These are phyloP conservation scores for Neodiprion pinetum DNA, from an alignment of 1,140 invertebrate genomes.

Conservation along the genomic window DNA sequence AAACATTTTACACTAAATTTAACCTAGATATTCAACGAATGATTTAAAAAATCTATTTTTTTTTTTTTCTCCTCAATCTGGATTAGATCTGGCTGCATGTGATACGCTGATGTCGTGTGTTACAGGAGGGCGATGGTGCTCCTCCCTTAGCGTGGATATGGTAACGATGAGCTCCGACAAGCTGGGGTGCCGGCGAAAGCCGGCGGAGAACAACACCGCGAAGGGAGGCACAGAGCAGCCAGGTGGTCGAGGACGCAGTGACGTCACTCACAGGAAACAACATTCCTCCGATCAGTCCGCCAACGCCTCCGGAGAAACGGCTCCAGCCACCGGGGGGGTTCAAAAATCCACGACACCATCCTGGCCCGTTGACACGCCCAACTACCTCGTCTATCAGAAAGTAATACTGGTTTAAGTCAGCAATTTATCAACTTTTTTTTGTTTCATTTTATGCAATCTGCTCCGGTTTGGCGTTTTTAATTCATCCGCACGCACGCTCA, in stretches of 20 bases:
- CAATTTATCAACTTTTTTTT: too few species aligned
- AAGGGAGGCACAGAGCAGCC: slow-evolving; percentile 40
- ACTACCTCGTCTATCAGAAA: slow-evolving; percentile 57
- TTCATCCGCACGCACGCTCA: too few species aligned
- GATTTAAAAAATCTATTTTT: too few species aligned
- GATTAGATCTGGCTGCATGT: background rate
- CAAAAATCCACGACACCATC: slow-evolving; percentile 38
- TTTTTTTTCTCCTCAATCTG: too few species aligned
- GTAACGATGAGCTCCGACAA: slow-evolving; percentile 61
- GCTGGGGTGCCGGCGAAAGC: slow-evolving; percentile 52
- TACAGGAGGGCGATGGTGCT: slow-evolving; percentile 25
- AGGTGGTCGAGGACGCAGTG: slow-evolving; percentile 27
- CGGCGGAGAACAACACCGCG: slow-evolving; percentile 42
- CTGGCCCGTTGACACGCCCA: slow-evolving; percentile 54
- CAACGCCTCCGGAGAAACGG: slow-evolving; percentile 27
- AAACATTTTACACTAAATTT: too few species aligned
- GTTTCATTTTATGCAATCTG: too few species aligned
- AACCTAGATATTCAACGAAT: too few species aligned
- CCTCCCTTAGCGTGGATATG: slow-evolving; percentile 51
- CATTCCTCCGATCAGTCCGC: slow-evolving; percentile 35
- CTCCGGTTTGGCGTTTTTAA: too few species aligned
- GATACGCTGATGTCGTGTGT: background rate
- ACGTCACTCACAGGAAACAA: slow-evolving; percentile 29
- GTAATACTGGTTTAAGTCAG: slow-evolving; percentile 28
- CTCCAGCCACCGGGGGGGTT: slow-evolving; percentile 27